Percentiles rank a stretch among this genome's conserved stretches.
Conservation (phyloP, 2,797 vertebrate species). For the Numenius phaeopus region DNA sequence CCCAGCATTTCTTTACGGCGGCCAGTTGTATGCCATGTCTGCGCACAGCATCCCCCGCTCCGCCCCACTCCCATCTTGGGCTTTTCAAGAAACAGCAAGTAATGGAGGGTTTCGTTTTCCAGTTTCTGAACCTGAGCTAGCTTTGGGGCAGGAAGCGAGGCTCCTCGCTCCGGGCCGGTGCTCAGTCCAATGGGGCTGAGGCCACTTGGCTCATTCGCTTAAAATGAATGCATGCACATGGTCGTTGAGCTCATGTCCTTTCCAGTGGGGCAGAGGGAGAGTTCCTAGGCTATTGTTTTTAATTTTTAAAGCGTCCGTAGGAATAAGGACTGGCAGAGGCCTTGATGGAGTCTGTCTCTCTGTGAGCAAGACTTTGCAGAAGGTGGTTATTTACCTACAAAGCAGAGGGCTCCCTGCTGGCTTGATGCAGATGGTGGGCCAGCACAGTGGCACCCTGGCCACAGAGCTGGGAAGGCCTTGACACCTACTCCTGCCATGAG, state of each 20-base stretch:
- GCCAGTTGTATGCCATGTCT: not conserved
- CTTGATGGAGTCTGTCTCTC: not conserved
- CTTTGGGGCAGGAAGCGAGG: not conserved
- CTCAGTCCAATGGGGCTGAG: not conserved
- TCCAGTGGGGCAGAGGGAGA: not conserved
- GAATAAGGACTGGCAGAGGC: not conserved
- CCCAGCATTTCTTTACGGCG: not conserved
- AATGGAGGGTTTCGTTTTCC: not conserved
- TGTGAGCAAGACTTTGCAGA: not conserved
- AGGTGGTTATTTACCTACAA: not conserved
- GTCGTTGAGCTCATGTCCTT: not conserved
- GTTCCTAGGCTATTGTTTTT: not conserved
- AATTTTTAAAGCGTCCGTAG: not conserved
- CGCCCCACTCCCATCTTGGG: not conserved
- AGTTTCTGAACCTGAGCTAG: not conserved
- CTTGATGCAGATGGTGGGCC: not conserved
- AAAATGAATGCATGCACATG: not conserved
- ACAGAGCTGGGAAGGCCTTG: not conserved
- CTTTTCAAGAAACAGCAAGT: not conserved
- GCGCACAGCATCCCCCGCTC: accelerated
- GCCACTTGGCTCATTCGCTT: not conserved
- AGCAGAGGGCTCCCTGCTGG: not conserved
- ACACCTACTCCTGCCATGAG: not conserved
- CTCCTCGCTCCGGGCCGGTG: not conserved
- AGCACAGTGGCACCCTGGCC: not conserved